Evolutionary conservation across 2,888 invertebrate species (phyloP).

Genomic region (Aphelenchoides bicaudatus): DNA sequence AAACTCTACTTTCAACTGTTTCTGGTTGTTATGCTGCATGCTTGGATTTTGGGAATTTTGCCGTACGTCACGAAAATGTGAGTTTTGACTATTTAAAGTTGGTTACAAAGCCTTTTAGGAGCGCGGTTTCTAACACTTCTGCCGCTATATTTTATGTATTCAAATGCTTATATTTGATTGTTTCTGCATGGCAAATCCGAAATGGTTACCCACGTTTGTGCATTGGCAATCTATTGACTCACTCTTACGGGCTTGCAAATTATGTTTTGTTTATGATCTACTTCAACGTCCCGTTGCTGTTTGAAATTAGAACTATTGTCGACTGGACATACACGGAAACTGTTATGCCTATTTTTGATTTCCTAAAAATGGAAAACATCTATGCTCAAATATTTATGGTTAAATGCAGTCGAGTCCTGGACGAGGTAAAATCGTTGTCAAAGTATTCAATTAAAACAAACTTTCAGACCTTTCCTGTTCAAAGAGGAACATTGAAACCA

Average conservation of each 20-base stretch:
- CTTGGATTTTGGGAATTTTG: constrained; percentile 95
- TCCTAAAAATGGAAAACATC: constrained; percentile 74
- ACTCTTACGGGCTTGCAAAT: constrained; percentile 87
- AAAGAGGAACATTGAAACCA: constrained; percentile 78
- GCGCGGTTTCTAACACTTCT: constrained; percentile 67
- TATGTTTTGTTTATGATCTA: constrained; percentile 70
- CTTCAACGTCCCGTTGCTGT: constrained; percentile 88
- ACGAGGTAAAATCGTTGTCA: constrained; percentile 65
- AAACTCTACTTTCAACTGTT: constrained; percentile 76
- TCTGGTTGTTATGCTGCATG: constrained; percentile 82
- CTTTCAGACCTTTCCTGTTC: constrained; percentile 77
- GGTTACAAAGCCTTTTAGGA: constrained; percentile 27
- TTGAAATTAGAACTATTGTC: constrained; percentile 89
- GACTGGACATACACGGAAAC: constrained; percentile 99
- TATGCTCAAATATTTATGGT: constrained; percentile 87
- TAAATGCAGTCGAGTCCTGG: constrained; percentile 66
- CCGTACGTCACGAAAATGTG: constrained; percentile 70
- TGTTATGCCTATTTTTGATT: constrained; percentile 70
- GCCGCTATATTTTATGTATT: constrained; percentile 95
- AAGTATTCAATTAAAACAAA: constrained; percentile 1
- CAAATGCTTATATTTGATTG: constrained; percentile 88
- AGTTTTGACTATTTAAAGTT: neutral
- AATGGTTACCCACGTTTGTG: constrained; percentile 78
- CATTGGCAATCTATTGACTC: constrained; percentile 94
- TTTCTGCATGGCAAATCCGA: constrained; percentile 64